Evolutionary conservation across 2,797 vertebrate genomes (phyloP), one percentile per base, ranked within the genome.

Genomic region (Acanthiza pusilla): DNA sequence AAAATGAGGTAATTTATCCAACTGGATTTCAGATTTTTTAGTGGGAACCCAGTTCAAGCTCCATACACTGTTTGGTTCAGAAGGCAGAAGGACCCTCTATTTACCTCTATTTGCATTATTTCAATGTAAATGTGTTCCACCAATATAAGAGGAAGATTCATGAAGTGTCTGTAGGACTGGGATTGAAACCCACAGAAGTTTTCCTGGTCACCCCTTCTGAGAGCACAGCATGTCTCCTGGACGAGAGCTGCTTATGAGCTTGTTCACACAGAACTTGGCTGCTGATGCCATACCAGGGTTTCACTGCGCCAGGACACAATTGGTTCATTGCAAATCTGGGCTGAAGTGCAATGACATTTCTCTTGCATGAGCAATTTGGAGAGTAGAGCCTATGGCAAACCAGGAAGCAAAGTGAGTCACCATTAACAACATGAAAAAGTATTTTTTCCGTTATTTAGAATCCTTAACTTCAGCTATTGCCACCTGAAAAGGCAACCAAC

Each of bases 201-300:
- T 45, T 43, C 25, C 6, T 7, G 16, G 4, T 48, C 65, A 30
- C 9, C 19, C 6, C 8, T 58, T 9, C 53, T 10, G 12, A 45
- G 23, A 71, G 22, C 53, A 16, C 16, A 60, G 5, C 5, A 3
- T 1, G 2, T 25, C 5, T 85, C 11, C 53, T 48, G 23, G 8
- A n/a, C 50, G 51, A 50, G 40, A 61, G 38, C 15, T 53, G 4
- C 2, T 29, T 16, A 12, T 18, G 30, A 43, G 4, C 16, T 45
- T 54, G 8, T 11, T 36, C 17, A 26, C 1, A 0, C 0, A 27
- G 36, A 66, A 21, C 0, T 0, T 11, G 42, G 32, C 29, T 61
- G 34, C 38, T 67, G 66, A 2, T 42, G 32, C 13, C 50, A 5
- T 5, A 16, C 10, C 10, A 68, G 34, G 8, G 14, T 42, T 78